Percentiles rank a stretch among this genome's conserved stretches.
Conservation (phyloP, 2,888 invertebrate species). For the Xestia c-nigrum region DNA sequence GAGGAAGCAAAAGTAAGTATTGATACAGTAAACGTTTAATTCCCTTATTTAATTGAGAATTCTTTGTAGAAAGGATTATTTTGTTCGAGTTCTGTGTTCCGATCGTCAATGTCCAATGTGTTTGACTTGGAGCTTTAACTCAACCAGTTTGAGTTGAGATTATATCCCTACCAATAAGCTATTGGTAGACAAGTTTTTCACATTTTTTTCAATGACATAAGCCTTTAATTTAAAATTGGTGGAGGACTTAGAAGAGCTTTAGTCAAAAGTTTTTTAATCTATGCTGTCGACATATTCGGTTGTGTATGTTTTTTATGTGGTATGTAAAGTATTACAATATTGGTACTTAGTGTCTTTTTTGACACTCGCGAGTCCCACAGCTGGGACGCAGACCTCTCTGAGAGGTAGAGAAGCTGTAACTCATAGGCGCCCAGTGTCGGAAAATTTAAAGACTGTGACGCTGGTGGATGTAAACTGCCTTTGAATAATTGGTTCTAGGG, state of each 20-base stretch:
- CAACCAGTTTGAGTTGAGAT: conserved; percentile 71
- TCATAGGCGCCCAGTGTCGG: background rate
- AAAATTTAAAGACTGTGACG: background rate
- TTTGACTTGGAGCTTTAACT: conserved; percentile 73
- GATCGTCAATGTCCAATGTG: conserved; percentile 63
- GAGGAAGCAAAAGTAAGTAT: conserved; percentile 8
- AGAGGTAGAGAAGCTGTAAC: background rate
- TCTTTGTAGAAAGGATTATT: conserved; percentile 65
- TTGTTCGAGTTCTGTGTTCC: conserved; percentile 46
- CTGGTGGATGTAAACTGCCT: background rate
- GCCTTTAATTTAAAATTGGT: conserved; percentile 49
- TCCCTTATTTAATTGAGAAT: conserved; percentile 57
- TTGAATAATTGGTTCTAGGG: background rate
- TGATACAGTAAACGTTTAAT: conserved; percentile 39
- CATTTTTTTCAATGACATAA: conserved; percentile 50
- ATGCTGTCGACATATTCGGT: background rate
- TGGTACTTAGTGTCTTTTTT: background rate
- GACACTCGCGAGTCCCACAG: background rate
- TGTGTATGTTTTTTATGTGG: background rate
- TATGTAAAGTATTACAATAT: too few relatives aligned
- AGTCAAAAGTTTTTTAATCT: conserved; percentile 51
- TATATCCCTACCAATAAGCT: conserved; percentile 58
- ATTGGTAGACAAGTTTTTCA: conserved; percentile 41
- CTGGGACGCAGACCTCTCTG: background rate
- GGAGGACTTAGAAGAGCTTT: conserved; percentile 33